Base-by-base conservation (phyloP, 1,140 invertebrate genomes). In the Musca vetustissima region DNA sequence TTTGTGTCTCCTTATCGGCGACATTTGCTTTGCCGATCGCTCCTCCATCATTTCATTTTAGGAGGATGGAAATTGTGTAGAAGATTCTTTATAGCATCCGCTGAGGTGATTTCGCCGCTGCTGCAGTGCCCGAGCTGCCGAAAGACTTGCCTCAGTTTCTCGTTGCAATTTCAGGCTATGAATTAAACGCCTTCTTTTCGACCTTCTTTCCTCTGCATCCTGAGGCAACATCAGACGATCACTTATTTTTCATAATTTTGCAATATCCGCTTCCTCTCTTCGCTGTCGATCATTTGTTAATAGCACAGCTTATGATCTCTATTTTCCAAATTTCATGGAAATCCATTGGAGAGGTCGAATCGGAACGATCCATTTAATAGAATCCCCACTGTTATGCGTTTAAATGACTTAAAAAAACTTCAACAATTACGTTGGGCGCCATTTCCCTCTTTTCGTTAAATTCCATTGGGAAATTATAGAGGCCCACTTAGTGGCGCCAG, bases 61-160 rank as follows among this genome's bases (percentile, higher is more conserved):
- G 32, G 79, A 81, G 9, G 77, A 80, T n/a, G 78, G 77, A 36
- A 81, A 81, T 66, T 81, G 77, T 2, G 79, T 81, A 21, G 79
- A 81, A 6, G 79, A 81, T 43, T 81, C 79, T 0, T 81, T 77
- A 59, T 80, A 80, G 59, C 19, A 17, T 3, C 76, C 75, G 32
- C 78, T 80, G 19, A 79, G 79, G 8, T 75, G 68, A 19, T 64
- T 36, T 14, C 59, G 69, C 21, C 17, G 9, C 0, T 8, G 68
- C 1, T n/a, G 15, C 0, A 73, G 71, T 13, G 68, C 17, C 4
- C 71, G 28, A 1, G n/a, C 32, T 8, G 19, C 7, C 9, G 59
- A 36, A 4, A 53, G 8, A 3, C 75, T 73, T 24, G 66, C 74
- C 68, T 81, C 76, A 15, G 74, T 68, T 28, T 8, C 28, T 0